Evolutionary conservation across 2,797 vertebrate genomes (phyloP).

Genomic region (Falco columbarius): DNA sequence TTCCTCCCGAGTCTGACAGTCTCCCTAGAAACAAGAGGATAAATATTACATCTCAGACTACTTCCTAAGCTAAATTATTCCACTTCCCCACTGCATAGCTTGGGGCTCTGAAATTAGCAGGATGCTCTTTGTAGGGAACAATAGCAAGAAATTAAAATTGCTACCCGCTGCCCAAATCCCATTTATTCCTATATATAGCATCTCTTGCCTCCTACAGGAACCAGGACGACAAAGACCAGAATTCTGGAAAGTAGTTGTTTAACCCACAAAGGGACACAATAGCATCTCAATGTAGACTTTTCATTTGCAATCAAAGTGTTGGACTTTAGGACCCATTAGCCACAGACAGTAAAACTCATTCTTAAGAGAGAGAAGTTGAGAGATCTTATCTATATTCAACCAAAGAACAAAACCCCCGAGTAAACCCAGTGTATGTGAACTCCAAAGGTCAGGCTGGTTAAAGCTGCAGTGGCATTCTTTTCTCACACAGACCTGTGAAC

Average conservation of each 20-base stretch:
- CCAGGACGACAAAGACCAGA: not conserved
- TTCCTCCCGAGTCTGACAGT: constrained; percentile 94
- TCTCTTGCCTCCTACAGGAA: constrained; percentile 1
- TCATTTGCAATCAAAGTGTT: not conserved
- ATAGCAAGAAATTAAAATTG: constrained; percentile 34
- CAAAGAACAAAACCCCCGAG: not conserved
- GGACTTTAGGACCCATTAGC: not conserved
- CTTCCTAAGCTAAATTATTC: constrained; percentile 9
- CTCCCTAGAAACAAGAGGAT: constrained; percentile 84
- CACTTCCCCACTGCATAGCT: not conserved
- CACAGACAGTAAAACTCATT: constrained; percentile 17
- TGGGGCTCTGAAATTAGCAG: constrained; percentile 20
- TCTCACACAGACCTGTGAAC: not conserved
- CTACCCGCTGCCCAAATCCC: not conserved
- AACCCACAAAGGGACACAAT: not conserved
- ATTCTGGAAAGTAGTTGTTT: not conserved
- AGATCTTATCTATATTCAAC: not conserved
- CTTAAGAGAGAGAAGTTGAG: not conserved
- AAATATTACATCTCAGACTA: constrained; percentile 43
- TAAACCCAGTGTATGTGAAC: not conserved
- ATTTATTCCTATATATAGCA: constrained; percentile 17
- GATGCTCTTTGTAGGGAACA: constrained; percentile 22
- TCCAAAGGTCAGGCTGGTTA: not conserved
- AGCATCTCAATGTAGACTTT: not conserved
- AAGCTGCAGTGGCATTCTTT: not conserved